phyloP scores from a whole-genome alignment of 2,797 vertebrate species.

The Macropodus opercularis region DNA sequence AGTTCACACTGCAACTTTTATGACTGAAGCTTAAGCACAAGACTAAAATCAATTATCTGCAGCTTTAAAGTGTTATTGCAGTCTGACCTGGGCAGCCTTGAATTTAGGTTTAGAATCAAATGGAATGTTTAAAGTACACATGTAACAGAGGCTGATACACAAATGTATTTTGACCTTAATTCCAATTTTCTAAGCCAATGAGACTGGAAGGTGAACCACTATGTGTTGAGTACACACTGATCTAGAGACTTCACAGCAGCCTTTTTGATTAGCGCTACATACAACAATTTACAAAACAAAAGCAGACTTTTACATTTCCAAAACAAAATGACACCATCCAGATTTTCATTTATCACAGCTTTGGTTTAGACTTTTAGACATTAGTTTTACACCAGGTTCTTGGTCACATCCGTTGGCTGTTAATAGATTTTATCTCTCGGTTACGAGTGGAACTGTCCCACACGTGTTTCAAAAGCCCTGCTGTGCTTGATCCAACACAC shows the following conservation, averaged over 20 bases:
- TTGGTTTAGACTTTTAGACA: conserved; percentile 40
- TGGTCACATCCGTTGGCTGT: conserved; percentile 22
- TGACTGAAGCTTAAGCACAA: neutral
- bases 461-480: conserved; percentile 12
- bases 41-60: neutral
- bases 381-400: conserved; percentile 19
- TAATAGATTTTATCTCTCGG: neutral
- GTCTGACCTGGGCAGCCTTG: too few relatives aligned
- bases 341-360: conserved; percentile 39
- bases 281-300: neutral
- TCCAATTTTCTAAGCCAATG: neutral
- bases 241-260: neutral
- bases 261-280: conserved; percentile 10
- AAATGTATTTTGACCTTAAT: too few relatives aligned
- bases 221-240: too few relatives aligned
- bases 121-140: too few relatives aligned
- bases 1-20: neutral
- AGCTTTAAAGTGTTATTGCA: neutral
- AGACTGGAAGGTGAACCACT: neutral
- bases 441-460: neutral
- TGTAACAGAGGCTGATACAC: too few relatives aligned
- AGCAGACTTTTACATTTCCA: neutral
- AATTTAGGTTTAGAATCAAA: neutral
- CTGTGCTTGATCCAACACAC: conserved; percentile 24
- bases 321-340: too few relatives aligned